Evolutionary conservation across 2,797 vertebrate genomes (phyloP), one percentile per base, ranked within the genome.

Genomic region (Hozukius guyotensis): DNA sequence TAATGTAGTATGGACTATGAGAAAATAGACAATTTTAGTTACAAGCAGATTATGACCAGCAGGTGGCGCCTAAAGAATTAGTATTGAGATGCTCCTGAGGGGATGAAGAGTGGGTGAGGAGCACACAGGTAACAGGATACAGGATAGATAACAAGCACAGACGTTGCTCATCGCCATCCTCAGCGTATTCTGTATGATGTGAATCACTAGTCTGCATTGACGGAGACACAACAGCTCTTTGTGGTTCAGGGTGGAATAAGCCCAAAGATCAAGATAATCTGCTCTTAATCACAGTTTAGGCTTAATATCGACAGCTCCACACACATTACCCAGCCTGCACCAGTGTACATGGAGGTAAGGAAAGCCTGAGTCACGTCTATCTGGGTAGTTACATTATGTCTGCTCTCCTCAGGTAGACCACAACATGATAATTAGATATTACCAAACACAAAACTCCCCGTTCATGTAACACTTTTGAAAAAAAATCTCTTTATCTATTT

Each of bases 51-150:
- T 0, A 18, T 55, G 31, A 4, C 95, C 95, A 95, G 86, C 83
- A 96, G 96, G 82, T 89, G 95, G 94, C 90, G 89, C 92, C 77
- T 68, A 68, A 61, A 90, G 75, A 84, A 85, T 81, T 82, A 31
- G 36, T 69, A 57, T 83, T 82, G 13, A 69, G 59, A 34, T 57
- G 5, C 22, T 85, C 71, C 63, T 65, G 56, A 20, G 1, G 3
- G 20, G 57, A 55, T 38, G 46, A 80, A 5, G 12, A 24, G 36
- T 13, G 25, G 13, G 8, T 16, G 16, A 71, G 12, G 55, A 75
- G 63, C 46, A 52, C 8, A 52, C 66, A 77, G 42, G 24, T 72
- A 1, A 31, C n/a, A 56, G 27, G 31, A 53, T 31, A 57, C 14
- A 52, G 38, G 22, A 49, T 8, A 46, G 11, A 59, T 1, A 5